Conservation (phyloP, 2,113 vertebrate species). For the Aleadryas rufinucha region DNA sequence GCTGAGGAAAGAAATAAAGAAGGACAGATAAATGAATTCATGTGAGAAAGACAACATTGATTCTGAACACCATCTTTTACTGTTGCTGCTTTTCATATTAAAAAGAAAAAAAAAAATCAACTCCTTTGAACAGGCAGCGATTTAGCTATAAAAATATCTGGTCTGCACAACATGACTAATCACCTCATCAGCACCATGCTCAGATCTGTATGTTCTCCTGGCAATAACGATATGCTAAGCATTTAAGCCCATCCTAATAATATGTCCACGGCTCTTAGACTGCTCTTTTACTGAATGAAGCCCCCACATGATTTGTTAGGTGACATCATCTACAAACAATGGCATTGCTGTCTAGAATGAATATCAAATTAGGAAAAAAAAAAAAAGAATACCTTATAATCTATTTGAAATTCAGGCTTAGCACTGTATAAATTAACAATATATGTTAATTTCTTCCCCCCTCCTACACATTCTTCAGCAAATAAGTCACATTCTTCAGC, state of each 20-base stretch:
- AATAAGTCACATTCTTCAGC: slow-evolving; percentile 46
- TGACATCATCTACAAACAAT: slow-evolving; percentile 42
- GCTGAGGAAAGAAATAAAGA: not conserved
- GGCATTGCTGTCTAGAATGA: not conserved
- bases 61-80: not conserved
- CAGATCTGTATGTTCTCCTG: not conserved
- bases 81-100: not conserved
- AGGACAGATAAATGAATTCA: not conserved
- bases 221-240: not conserved
- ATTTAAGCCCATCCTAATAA: not conserved
- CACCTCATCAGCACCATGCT: not conserved
- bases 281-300: not conserved
- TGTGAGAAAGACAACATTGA: not conserved
- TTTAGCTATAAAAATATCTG: not conserved
- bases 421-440: not conserved
- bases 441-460: not conserved
- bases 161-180: not conserved
- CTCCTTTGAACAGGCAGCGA: not conserved
- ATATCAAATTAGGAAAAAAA: not conserved
- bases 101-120: not conserved
- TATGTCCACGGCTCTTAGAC: not conserved
- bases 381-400: not conserved
- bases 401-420: slow-evolving; percentile 1
- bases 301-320: not conserved
- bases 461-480: slow-evolving; percentile 45